Evolutionary conservation across 2,113 vertebrate genomes (phyloP).

Genomic region (Ranitomeya imitator): DNA sequence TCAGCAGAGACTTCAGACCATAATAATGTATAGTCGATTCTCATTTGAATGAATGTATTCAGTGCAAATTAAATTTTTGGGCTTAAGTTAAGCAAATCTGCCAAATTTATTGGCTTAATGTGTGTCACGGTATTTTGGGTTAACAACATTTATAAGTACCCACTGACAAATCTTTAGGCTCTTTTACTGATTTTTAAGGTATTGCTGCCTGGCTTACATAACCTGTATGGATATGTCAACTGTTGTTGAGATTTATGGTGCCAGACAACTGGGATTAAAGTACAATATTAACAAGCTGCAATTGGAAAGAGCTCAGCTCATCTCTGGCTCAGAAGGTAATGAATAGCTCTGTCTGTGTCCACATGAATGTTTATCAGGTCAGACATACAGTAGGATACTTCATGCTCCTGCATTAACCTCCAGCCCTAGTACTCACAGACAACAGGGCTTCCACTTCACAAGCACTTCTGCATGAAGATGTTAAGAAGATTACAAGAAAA

Average conservation of each 20-base stretch:
- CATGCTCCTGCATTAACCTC: conserved; percentile 71
- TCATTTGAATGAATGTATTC: no score
- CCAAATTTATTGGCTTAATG: background rate
- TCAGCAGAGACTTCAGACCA: no score
- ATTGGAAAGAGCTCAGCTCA: conserved; percentile 42
- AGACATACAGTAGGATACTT: conserved; percentile 63
- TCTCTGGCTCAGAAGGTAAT: conserved; percentile 26
- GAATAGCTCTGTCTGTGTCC: conserved; percentile 63
- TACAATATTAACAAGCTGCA: conserved; percentile 56
- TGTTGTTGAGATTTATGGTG: conserved; percentile 6
- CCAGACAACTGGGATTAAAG: conserved; percentile 60
- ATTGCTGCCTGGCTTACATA: background rate
- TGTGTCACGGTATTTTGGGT: background rate
- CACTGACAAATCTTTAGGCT: background rate
- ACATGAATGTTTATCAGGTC: conserved; percentile 68
- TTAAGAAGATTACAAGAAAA: conserved; percentile 84
- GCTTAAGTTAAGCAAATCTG: no score
- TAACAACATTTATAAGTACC: background rate
- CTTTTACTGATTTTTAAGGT: background rate
- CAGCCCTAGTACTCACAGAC: conserved; percentile 59
- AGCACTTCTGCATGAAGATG: conserved; percentile 75
- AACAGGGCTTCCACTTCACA: conserved; percentile 68
- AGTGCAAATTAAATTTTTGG: no score
- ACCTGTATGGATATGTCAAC: background rate
- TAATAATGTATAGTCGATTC: no score